Conservation (phyloP, 2,797 vertebrate species). For the Calcarius lapponicus region DNA sequence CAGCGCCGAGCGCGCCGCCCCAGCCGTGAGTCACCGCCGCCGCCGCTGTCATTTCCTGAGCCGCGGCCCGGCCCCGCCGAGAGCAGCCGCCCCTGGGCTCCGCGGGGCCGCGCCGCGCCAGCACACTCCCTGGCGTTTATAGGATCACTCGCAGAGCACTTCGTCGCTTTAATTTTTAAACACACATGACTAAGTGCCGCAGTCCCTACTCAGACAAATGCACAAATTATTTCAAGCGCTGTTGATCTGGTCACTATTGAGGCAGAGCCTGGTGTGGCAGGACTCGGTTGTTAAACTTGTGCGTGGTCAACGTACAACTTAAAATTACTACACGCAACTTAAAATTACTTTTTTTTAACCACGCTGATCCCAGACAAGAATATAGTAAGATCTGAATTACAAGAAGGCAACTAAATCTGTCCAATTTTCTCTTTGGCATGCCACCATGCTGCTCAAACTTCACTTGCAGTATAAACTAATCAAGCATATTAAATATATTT, state of each 20-base stretch:
- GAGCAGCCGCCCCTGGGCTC: constrained; percentile 14
- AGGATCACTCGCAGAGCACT: not conserved
- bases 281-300: not conserved
- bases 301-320: not conserved
- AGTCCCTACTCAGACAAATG: not conserved
- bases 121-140: not conserved
- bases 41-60: constrained; percentile 23
- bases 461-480: not conserved
- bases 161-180: not conserved
- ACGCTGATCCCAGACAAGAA: not conserved
- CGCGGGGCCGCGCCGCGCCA: not conserved
- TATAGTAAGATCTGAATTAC: not conserved
- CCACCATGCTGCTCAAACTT: not conserved
- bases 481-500: not conserved
- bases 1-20: not conserved
- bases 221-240: not conserved
- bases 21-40: constrained; percentile 17
- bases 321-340: not conserved
- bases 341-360: not conserved
- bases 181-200: not conserved
- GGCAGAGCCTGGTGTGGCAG: not conserved
- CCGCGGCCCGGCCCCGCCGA: not conserved
- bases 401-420: not conserved
- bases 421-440: not conserved
- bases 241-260: not conserved